Conservation (phyloP, 2,888 invertebrate species). For the Phyllotreta striolata region DNA sequence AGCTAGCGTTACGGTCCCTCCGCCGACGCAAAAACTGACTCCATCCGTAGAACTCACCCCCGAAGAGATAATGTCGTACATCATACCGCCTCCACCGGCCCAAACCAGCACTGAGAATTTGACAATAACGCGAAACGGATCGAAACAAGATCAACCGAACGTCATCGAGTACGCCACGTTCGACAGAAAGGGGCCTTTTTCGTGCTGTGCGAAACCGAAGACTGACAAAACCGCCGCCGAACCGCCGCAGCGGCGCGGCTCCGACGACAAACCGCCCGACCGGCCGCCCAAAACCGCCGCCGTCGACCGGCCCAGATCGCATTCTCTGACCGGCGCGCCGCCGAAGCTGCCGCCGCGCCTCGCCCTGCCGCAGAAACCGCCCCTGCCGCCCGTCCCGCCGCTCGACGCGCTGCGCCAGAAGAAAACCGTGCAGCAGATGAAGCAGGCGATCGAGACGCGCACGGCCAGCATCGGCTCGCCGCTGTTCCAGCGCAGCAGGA, state of each 20-base stretch:
- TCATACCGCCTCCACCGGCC: conserved; percentile 79
- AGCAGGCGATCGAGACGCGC: conserved; percentile 62
- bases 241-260: conserved; percentile 71
- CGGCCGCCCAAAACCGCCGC: conserved; percentile 71
- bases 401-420: conserved; percentile 69
- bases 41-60: conserved; percentile 81
- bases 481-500: conserved; percentile 69
- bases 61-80: conserved; percentile 85
- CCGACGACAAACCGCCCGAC: conserved; percentile 70
- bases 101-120: conserved; percentile 43
- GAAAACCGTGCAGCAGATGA: conserved; percentile 55
- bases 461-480: conserved; percentile 72
- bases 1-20: conserved; percentile 82
- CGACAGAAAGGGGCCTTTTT: conserved; percentile 75
- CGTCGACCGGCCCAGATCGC: conserved; percentile 66
- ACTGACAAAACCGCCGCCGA: conserved; percentile 63
- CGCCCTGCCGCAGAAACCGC: conserved; percentile 75
- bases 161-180: conserved; percentile 78
- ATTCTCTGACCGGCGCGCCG: conserved; percentile 60
- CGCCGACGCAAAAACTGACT: conserved; percentile 78
- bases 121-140: conserved; percentile 33
- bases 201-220: conserved; percentile 72
- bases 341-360: conserved; percentile 61
- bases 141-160: conserved; percentile 50
- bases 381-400: conserved; percentile 74